phyloP scores from a whole-genome alignment of 2,113 vertebrate species.

The Centrocercus urophasianus region DNA sequence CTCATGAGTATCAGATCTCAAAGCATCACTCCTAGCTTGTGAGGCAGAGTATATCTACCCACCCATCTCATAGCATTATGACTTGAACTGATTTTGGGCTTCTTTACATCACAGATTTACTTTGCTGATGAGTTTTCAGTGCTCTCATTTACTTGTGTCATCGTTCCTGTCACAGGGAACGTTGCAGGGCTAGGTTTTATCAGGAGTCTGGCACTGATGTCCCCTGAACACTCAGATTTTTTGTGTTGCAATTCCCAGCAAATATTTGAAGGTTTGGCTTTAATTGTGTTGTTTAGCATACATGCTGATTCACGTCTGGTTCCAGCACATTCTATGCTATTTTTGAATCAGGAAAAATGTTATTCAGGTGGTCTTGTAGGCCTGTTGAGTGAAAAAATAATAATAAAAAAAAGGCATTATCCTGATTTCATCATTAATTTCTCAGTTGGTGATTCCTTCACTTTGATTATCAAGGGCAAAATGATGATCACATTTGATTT shows the following conservation, averaged over 20 bases:
- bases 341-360: constrained; percentile 1
- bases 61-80: background rate
- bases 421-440: background rate
- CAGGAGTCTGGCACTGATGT: background rate
- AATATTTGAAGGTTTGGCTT: background rate
- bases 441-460: background rate
- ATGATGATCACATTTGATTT: background rate
- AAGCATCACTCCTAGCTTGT: background rate
- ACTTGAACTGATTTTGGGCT: background rate
- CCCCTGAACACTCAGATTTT: background rate
- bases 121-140: background rate
- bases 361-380: constrained; percentile 1
- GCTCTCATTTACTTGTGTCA: background rate
- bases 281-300: background rate
- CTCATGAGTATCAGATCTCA: background rate
- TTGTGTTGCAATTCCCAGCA: background rate
- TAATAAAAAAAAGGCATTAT: background rate
- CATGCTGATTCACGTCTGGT: background rate
- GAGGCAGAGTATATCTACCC: background rate
- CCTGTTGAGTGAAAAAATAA: background rate
- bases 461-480: background rate
- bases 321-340: background rate
- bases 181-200: background rate
- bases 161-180: background rate
- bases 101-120: background rate